Conservation (phyloP, 2,797 vertebrate species). For the Danio aesculapii region DNA sequence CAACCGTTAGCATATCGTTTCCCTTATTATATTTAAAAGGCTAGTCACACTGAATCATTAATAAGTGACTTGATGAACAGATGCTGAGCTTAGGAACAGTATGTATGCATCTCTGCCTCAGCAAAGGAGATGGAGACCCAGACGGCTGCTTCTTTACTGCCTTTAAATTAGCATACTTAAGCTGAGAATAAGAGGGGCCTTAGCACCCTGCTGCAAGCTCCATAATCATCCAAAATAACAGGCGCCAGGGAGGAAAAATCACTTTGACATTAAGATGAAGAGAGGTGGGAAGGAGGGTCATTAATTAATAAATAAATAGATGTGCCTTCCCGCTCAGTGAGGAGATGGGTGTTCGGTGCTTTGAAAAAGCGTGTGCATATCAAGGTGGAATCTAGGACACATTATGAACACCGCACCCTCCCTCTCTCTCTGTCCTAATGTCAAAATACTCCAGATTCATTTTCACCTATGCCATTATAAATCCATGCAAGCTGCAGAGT, state of each 20-base stretch:
- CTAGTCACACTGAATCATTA: neutral
- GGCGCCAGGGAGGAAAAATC: constrained; percentile 34
- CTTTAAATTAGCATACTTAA: constrained; percentile 54
- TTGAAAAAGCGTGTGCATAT: neutral
- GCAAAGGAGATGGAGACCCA: neutral
- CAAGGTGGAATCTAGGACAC: constrained; percentile 41
- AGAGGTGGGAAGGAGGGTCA: constrained; percentile 25
- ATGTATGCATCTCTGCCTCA: neutral
- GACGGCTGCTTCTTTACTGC: neutral
- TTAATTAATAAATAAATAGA: constrained; percentile 41
- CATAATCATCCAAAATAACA: constrained; percentile 52
- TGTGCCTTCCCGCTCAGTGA: constrained; percentile 11
- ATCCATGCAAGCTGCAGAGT: neutral
- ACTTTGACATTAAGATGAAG: constrained; percentile 51
- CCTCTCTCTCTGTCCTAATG: constrained; percentile 9
- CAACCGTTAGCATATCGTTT: neutral
- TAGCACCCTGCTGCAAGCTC: constrained; percentile 38
- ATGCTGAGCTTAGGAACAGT: constrained; percentile 3
- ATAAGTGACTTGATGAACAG: neutral
- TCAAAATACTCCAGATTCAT: constrained; percentile 29
- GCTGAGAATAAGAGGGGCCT: neutral
- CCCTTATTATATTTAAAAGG: neutral
- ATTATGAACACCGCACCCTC: neutral
- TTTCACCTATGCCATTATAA: constrained; percentile 28
- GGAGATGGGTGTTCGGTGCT: neutral